phyloP scores from a whole-genome alignment of 2,888 invertebrate species.

The Chironomus riparius region DNA sequence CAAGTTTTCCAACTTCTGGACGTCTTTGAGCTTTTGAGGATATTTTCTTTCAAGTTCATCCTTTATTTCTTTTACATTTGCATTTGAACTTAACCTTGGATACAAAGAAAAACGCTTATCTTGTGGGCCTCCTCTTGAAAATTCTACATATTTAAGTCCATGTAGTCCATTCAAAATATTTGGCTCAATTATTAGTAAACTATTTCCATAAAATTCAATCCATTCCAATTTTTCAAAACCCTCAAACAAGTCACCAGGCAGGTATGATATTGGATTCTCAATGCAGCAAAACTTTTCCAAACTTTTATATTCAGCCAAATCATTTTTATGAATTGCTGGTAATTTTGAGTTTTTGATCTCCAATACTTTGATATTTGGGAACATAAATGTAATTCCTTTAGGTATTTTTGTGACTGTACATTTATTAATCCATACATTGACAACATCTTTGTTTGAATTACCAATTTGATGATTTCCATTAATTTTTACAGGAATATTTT shows the following conservation, averaged over 20 bases:
- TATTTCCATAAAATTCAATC: background rate
- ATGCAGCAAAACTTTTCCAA: background rate
- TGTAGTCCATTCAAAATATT: too few species aligned
- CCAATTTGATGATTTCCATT: too few species aligned
- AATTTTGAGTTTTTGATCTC: background rate
- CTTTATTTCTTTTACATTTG: background rate
- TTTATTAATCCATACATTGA: background rate
- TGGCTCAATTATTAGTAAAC: background rate
- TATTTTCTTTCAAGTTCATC: background rate
- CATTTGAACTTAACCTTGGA: background rate
- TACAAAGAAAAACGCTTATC: background rate
- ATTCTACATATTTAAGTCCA: too few species aligned
- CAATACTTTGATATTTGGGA: background rate
- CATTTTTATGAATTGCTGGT: background rate
- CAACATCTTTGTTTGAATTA: background rate
- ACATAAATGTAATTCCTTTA: background rate
- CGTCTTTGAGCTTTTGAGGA: background rate
- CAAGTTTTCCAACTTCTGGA: background rate
- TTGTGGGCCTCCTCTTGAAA: background rate
- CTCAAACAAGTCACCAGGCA: background rate
- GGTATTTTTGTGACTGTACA: background rate
- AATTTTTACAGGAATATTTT: too few species aligned
- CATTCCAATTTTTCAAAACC: background rate
- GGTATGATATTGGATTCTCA: background rate
- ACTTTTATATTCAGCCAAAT: background rate